Conservation (phyloP, 2,797 vertebrate species). For the Choloepus didactylus region DNA sequence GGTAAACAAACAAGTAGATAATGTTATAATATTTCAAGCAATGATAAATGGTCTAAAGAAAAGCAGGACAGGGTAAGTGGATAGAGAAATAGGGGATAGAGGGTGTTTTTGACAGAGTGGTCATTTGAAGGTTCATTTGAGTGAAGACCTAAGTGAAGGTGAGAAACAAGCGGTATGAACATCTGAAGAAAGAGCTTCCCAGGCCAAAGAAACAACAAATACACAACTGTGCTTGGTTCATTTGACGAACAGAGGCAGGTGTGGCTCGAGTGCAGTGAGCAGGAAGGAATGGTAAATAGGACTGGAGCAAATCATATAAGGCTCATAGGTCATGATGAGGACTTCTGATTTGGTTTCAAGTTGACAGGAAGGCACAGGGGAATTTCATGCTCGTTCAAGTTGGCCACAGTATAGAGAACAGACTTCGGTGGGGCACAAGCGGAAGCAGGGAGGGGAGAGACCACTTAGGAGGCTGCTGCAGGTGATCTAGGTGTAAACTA, state of each 20-base stretch:
- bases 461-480: background rate
- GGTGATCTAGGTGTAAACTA: background rate
- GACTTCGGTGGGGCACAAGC: background rate
- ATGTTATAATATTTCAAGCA: too few relatives aligned
- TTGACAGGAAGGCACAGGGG: background rate
- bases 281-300: background rate
- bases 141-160: background rate
- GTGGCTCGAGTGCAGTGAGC: background rate
- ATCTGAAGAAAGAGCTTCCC: background rate
- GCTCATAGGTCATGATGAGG: background rate
- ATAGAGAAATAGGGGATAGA: background rate
- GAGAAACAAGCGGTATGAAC: background rate
- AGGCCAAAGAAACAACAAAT: background rate
- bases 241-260: background rate
- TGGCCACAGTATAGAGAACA: background rate
- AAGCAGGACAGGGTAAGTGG: too few relatives aligned
- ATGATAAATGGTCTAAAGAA: too few relatives aligned
- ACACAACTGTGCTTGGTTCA: background rate
- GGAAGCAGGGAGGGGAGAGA: background rate
- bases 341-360: background rate
- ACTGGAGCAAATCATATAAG: background rate
- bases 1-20: background rate
- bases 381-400: background rate
- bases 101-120: background rate
- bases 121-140: background rate